Conservation (phyloP, 1,140 invertebrate genomes). For the Aphis gossypii region DNA sequence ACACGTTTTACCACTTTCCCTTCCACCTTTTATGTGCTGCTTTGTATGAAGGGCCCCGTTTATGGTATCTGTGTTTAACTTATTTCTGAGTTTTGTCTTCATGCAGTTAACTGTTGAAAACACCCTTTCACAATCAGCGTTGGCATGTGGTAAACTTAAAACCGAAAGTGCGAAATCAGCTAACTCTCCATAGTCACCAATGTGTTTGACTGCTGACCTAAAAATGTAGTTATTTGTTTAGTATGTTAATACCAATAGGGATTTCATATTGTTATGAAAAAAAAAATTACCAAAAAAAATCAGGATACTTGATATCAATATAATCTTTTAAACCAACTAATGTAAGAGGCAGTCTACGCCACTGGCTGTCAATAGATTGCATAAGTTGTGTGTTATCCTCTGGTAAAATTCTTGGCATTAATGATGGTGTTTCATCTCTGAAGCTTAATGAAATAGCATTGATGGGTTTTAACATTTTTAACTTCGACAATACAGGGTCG, state of each 20-base stretch:
- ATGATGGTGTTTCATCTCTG: neutral
- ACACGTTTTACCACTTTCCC: neutral
- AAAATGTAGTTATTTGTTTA: neutral
- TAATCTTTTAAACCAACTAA: neutral
- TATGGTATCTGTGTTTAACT: constrained; percentile 49
- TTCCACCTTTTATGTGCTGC: constrained; percentile 24
- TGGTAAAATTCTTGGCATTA: constrained; percentile 15
- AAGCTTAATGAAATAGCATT: neutral
- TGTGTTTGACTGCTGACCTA: neutral
- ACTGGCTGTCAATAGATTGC: constrained; percentile 38
- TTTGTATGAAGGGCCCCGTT: constrained; percentile 51
- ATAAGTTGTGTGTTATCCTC: neutral
- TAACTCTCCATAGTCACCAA: neutral
- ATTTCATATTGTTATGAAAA: too few species aligned
- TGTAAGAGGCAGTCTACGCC: constrained; percentile 19
- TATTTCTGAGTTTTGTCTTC: constrained; percentile 59
- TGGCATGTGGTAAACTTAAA: constrained; percentile 59
- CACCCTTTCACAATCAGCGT: constrained; percentile 59
- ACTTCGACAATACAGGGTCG: neutral
- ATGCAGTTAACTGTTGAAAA: constrained; percentile 59
- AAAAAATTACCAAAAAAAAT: constrained; percentile 12
- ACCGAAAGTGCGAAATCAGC: constrained; percentile 58
- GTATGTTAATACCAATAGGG: neutral
- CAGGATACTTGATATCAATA: neutral
- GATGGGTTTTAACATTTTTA: neutral